A percentile compares a stretch with the other conserved stretches of the same genome.
Evolutionary conservation across 2,888 invertebrate genomes (phyloP).

Genomic region (Dendrolimus pini): DNA sequence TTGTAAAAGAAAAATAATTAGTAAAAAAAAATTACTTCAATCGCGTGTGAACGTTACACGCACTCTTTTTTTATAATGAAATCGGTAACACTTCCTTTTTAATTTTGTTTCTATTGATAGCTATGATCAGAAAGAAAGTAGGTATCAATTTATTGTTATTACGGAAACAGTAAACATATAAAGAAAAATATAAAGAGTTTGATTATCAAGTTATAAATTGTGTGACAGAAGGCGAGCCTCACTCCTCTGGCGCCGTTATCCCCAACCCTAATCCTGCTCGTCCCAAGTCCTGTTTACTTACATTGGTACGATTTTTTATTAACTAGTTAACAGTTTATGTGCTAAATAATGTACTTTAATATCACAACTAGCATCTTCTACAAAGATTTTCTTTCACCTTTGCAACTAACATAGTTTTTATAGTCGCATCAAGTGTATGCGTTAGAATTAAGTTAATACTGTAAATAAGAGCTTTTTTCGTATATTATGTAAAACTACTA

Average conservation of each 20-base stretch:
- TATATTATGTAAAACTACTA: not conserved
- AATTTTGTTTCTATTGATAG: too few species aligned
- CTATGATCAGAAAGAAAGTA: too few species aligned
- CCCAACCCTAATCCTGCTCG: constrained; percentile 16
- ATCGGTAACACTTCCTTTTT: too few species aligned
- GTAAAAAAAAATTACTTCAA: too few species aligned
- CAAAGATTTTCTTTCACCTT: not conserved
- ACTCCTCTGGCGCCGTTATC: constrained; percentile 14
- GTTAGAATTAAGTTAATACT: not conserved
- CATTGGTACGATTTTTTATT: not conserved
- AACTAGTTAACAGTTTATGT: not conserved
- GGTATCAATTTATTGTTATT: too few species aligned
- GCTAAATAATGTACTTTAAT: not conserved
- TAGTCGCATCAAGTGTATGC: not conserved
- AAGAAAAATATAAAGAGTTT: not conserved
- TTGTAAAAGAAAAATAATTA: too few species aligned
- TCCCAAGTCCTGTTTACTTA: not conserved
- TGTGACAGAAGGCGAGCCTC: constrained; percentile 17
- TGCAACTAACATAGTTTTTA: constrained; percentile 15
- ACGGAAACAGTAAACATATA: not conserved
- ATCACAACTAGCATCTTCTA: not conserved
- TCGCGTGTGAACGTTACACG: too few species aligned
- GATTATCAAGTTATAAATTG: not conserved
- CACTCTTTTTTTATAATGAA: too few species aligned
- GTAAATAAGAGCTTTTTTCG: not conserved